A percentile compares a stretch with the other conserved stretches of the same genome.
These are phyloP conservation scores for Mellivora capensis DNA, from an alignment of 2,113 vertebrate species.

Conservation along the genomic window DNA sequence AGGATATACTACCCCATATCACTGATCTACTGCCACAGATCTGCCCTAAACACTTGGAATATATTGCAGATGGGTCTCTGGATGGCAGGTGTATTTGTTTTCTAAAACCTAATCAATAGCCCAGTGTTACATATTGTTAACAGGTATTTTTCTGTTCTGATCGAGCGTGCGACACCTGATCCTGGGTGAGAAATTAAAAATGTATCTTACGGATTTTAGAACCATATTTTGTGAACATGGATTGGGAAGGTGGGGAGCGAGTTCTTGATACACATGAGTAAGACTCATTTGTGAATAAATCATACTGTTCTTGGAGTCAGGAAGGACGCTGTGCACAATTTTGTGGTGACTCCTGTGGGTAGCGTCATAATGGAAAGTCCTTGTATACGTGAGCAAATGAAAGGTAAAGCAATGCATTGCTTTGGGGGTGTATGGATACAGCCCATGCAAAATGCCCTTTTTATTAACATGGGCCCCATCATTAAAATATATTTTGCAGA, in stretches of 20 bases:
- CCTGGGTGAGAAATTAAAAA: background rate
- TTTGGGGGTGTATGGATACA: background rate
- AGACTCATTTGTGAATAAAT: background rate
- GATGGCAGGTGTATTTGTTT: background rate
- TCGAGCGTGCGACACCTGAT: background rate
- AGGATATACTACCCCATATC: background rate
- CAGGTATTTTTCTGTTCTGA: background rate
- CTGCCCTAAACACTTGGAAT: background rate
- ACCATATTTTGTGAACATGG: background rate
- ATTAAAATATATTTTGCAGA: conserved; percentile 19
- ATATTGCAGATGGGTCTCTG: background rate
- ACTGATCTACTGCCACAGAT: background rate
- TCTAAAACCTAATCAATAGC: background rate
- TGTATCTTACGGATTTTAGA: background rate
- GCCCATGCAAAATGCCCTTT: background rate
- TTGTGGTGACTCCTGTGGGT: background rate
- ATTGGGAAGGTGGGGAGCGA: background rate
- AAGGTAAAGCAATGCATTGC: background rate
- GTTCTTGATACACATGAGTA: background rate
- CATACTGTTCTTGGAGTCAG: background rate
- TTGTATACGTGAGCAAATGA: background rate
- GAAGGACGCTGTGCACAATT: background rate
- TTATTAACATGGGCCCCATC: background rate
- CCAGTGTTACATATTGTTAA: background rate
- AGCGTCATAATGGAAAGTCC: background rate